Base-by-base conservation (phyloP, 1,140 invertebrate genomes). In the Apis laboriosa region DNA sequence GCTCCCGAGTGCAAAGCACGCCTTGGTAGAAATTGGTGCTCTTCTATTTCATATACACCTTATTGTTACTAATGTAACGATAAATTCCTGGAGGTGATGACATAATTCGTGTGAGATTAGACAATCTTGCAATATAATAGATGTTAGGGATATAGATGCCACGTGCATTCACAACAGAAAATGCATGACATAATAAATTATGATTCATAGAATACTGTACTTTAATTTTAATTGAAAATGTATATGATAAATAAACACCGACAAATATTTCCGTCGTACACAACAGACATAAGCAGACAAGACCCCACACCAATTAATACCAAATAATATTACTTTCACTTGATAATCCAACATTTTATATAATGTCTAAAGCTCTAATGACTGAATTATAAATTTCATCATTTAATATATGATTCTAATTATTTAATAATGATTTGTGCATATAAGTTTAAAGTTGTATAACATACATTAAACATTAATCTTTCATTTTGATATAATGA, bases 251-350 rank as follows among this genome's bases (percentile, higher is more conserved):
- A 80, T 53, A 53, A 61, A 77, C 66, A 66, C 15, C 19, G 24
- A 13, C 63, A 67, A 24, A 63, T 43, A 21, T 87, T 89, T 87
- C 68, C 81, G 60, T 87, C 64, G 75, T 85, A 90, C 80, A 86
- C 84, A 86, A 83, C 84, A 89, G 84, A 90, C 84, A 89, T 86
- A 89, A 92, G 89, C 89, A 92, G 83, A 90, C 84, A 90, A 74
- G 75, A 91, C 78, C 90, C 90, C 86, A 91, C 90, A 91, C 90
- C 91, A 89, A 91, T 91, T 89, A 87, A 89, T 91, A 89, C 86
- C 84, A 91, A 88, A 80, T 91, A 66, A 86, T 84, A 85, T 67
- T 84, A 75, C 87, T 71, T 76, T 68, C 72, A 84, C 63, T 79
- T 51, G 19, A 79, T 84, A 72, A 73, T 82, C 75, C 75, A 64